These are phyloP conservation scores for Capromys pilorides DNA, from an alignment of 2,797 vertebrate genomes.

Conservation along the genomic window DNA sequence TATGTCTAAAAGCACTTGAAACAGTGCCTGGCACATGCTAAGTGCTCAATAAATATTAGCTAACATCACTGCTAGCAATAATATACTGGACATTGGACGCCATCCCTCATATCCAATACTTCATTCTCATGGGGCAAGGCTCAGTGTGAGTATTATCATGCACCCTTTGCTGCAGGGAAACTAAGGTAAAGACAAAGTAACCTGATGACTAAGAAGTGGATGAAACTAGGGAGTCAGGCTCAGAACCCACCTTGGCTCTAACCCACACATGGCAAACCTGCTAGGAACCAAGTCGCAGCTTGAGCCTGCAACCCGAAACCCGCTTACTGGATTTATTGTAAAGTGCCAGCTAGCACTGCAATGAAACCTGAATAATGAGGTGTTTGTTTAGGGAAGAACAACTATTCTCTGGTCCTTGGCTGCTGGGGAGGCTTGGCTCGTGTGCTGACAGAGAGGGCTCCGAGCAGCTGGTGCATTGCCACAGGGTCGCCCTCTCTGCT, in stretches of 20 bases:
- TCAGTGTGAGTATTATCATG: background rate
- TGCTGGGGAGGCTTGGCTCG: background rate
- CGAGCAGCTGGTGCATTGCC: background rate
- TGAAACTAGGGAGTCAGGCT: background rate
- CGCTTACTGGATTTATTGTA: background rate
- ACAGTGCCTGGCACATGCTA: conserved; percentile 25
- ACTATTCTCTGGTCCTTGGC: background rate
- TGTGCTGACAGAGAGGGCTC: background rate
- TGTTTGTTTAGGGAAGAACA: background rate
- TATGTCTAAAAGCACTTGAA: conserved; percentile 59
- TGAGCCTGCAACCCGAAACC: background rate
- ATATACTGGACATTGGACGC: background rate
- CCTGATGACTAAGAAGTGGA: background rate
- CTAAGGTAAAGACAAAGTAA: background rate
- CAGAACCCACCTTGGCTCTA: background rate
- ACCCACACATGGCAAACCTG: background rate
- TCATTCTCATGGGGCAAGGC: background rate
- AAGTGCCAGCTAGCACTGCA: background rate
- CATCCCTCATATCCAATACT: background rate
- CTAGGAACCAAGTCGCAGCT: background rate
- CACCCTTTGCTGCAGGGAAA: background rate
- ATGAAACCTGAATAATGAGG: background rate
- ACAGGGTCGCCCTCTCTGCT: background rate
- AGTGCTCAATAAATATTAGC: conserved; percentile 56
- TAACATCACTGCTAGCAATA: background rate